phyloP scores from a whole-genome alignment of 2,888 invertebrate species.

The Schrankia costaestrigalis region DNA sequence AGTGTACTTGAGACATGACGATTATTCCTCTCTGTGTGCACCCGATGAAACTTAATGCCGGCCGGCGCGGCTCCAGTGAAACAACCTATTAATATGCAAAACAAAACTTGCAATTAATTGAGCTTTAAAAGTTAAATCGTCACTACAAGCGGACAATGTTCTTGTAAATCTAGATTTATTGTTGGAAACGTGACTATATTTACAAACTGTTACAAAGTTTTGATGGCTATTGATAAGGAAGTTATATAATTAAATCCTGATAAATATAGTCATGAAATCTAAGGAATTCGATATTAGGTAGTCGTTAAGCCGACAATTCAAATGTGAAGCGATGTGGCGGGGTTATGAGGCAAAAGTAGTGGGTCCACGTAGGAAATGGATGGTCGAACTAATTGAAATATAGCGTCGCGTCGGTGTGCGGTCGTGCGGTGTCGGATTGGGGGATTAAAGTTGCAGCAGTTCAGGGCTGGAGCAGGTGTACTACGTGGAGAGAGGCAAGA shows the following conservation, averaged over 20 bases:
- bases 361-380: slow-evolving; percentile 66
- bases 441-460: slow-evolving; percentile 75
- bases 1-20: slow-evolving; percentile 49
- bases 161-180: slow-evolving; percentile 47
- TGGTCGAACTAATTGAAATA: slow-evolving; percentile 78
- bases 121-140: slow-evolving; percentile 54
- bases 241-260: too few relatives aligned
- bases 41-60: slow-evolving; percentile 47
- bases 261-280: too few relatives aligned
- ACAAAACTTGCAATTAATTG: slow-evolving; percentile 61
- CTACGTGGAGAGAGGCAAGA: slow-evolving; percentile 29
- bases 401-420: slow-evolving; percentile 68
- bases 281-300: slow-evolving; percentile 36
- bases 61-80: slow-evolving; percentile 36
- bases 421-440: slow-evolving; percentile 68
- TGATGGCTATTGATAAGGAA: not conserved
- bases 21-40: slow-evolving; percentile 53
- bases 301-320: slow-evolving; percentile 36
- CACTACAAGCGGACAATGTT: slow-evolving; percentile 43
- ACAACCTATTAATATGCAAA: slow-evolving; percentile 61
- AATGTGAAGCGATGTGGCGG: slow-evolving; percentile 34
- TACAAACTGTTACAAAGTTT: slow-evolving; percentile 5
- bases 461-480: slow-evolving; percentile 63
- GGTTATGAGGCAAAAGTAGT: slow-evolving; percentile 59
- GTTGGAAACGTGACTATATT: slow-evolving; percentile 39